Percentiles rank a stretch among this genome's conserved stretches.
phyloP scores from a whole-genome alignment of 2,113 vertebrate species.

The Anarrhichthys ocellatus region DNA sequence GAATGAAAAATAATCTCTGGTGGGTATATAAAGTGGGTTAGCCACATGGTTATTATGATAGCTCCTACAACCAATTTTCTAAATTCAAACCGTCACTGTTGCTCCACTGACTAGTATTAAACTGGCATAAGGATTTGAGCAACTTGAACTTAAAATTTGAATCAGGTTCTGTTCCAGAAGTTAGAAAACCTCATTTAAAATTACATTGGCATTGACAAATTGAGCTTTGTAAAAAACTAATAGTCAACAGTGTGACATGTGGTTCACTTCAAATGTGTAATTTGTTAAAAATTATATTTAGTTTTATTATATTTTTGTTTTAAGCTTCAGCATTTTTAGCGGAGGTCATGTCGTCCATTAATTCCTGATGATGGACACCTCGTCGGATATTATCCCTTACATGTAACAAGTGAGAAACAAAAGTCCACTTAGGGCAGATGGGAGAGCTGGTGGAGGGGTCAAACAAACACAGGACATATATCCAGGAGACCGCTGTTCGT shows the following conservation, averaged over 20 bases:
- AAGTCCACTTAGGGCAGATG: too few relatives aligned
- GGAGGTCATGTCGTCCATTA: too few relatives aligned
- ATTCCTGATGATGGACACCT: too few relatives aligned
- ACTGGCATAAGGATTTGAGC: background rate
- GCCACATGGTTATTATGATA: background rate
- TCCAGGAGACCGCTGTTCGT: too few relatives aligned
- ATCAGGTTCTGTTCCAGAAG: background rate
- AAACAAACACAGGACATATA: too few relatives aligned
- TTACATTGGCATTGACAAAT: background rate
- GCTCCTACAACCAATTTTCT: background rate
- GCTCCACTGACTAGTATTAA: background rate
- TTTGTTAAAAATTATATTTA: too few relatives aligned
- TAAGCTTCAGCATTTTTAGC: too few relatives aligned
- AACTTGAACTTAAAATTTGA: background rate
- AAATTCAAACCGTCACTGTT: background rate
- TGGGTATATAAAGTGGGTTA: background rate
- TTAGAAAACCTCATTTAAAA: background rate
- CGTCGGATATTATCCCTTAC: too few relatives aligned
- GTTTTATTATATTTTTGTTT: too few relatives aligned
- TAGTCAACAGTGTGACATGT: background rate
- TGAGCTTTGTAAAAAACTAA: background rate
- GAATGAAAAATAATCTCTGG: background rate
- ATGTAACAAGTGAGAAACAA: too few relatives aligned
- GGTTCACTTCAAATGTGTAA: background rate
- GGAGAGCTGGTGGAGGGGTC: too few relatives aligned